phyloP scores from a whole-genome alignment of 2,113 vertebrate species.

The Brienomyrus brachyistius region DNA sequence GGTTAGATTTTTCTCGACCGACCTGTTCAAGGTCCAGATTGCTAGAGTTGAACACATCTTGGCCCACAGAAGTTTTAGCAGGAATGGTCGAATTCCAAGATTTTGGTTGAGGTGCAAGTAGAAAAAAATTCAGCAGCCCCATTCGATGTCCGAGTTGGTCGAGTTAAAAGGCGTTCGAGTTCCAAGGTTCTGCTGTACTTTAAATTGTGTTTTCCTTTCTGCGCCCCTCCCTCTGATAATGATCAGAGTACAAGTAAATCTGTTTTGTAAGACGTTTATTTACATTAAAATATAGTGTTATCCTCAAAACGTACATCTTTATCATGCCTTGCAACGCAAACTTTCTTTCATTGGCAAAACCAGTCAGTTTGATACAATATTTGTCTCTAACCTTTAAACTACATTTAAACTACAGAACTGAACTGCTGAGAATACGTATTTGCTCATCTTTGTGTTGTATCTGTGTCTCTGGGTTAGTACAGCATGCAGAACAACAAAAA shows the following conservation, averaged over 20 bases:
- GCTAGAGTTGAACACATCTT: too few species aligned
- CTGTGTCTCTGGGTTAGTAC: constrained; percentile 45
- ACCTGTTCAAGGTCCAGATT: too few species aligned
- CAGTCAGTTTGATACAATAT: constrained; percentile 43
- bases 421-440: constrained; percentile 38
- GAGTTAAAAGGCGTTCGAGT: too few species aligned
- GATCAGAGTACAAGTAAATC: constrained; percentile 32
- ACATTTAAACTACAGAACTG: constrained; percentile 38
- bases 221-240: not conserved
- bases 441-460: constrained; percentile 44
- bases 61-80: too few species aligned
- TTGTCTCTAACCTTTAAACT: constrained; percentile 29
- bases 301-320: constrained; percentile 45
- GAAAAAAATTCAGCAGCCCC: too few species aligned
- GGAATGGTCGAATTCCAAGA: too few species aligned
- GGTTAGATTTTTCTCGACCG: too few species aligned
- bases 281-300: constrained; percentile 56
- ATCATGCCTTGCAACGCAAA: constrained; percentile 41
- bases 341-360: constrained; percentile 37
- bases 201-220: not conserved
- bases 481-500: constrained; percentile 52
- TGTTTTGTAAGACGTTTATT: constrained; percentile 61
- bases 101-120: too few species aligned
- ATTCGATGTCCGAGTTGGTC: too few species aligned
- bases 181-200: not conserved